A percentile compares a stretch with the other conserved stretches of the same genome.
phyloP scores from a whole-genome alignment of 1,140 invertebrate species.

The Lasioglossum baleicum region DNA sequence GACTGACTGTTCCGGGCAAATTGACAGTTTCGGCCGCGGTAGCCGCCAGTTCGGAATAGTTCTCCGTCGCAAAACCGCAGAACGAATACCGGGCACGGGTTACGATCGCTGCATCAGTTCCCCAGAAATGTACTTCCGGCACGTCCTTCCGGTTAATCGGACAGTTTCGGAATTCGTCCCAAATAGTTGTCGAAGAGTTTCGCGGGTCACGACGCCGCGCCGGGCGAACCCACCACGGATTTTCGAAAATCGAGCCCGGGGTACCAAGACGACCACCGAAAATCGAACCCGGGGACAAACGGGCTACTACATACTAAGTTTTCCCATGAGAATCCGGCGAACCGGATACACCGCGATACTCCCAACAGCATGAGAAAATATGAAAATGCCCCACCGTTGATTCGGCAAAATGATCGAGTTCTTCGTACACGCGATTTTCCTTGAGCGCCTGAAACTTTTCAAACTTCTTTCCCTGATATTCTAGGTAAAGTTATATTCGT shows the following conservation, averaged over 20 bases:
- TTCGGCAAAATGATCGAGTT: too few species aligned
- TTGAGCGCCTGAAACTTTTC: too few species aligned
- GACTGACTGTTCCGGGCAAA: conserved; percentile 59
- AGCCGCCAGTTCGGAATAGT: conserved; percentile 59
- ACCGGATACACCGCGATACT: too few species aligned
- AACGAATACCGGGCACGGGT: conserved; percentile 56
- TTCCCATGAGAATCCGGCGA: too few species aligned
- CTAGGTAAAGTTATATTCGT: too few species aligned
- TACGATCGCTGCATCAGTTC: conserved; percentile 55
- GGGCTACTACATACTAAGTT: too few species aligned
- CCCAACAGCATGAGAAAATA: too few species aligned
- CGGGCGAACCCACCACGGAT: neutral
- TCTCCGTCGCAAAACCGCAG: conserved; percentile 57
- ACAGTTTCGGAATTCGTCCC: conserved; percentile 63
- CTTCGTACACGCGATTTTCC: too few species aligned
- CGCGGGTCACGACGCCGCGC: conserved; percentile 14
- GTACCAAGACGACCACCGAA: neutral
- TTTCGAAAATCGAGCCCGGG: conserved; percentile 26
- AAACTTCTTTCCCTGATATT: too few species aligned
- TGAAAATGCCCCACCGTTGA: too few species aligned
- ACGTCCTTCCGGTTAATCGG: conserved; percentile 66
- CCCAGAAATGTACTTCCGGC: conserved; percentile 66
- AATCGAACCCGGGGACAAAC: neutral
- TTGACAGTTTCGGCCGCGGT: conserved; percentile 59
- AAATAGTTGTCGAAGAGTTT: conserved; percentile 64